phyloP scores from a whole-genome alignment of 2,888 invertebrate genomes.

The Sericinus montela region DNA sequence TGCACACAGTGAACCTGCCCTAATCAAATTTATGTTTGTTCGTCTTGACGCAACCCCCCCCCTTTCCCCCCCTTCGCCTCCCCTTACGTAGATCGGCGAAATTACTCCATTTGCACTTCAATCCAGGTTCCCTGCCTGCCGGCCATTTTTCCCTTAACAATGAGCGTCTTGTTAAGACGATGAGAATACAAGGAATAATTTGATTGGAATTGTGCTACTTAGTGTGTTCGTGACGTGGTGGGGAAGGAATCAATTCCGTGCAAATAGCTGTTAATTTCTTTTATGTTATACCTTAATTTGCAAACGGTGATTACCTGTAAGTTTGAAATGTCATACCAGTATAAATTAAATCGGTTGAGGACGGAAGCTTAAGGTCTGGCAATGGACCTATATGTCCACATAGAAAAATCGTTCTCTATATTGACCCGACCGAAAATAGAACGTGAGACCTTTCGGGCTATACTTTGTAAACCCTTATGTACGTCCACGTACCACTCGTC shows the following conservation, averaged over 20 bases:
- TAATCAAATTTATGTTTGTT: conserved; percentile 75
- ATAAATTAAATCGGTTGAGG: no score
- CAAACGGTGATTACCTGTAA: no score
- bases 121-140: conserved; percentile 70
- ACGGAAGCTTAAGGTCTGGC: no score
- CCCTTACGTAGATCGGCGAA: conserved; percentile 39
- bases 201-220: conserved; percentile 11
- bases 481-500: no score
- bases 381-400: no score
- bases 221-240: neutral
- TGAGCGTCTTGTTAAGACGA: conserved; percentile 27
- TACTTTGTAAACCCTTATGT: no score
- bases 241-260: neutral
- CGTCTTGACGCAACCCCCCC: conserved; percentile 48
- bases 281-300: no score
- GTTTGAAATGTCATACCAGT: no score
- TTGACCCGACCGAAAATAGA: no score
- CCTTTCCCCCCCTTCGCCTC: conserved; percentile 17
- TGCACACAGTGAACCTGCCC: conserved; percentile 62
- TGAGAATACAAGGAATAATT: conserved; percentile 8
- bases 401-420: no score
- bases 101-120: conserved; percentile 77
- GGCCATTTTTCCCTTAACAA: conserved; percentile 64
- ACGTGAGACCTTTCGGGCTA: no score
- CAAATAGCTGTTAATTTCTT: neutral